phyloP scores from a whole-genome alignment of 2,113 vertebrate species.

The Apaloderma vittatum region DNA sequence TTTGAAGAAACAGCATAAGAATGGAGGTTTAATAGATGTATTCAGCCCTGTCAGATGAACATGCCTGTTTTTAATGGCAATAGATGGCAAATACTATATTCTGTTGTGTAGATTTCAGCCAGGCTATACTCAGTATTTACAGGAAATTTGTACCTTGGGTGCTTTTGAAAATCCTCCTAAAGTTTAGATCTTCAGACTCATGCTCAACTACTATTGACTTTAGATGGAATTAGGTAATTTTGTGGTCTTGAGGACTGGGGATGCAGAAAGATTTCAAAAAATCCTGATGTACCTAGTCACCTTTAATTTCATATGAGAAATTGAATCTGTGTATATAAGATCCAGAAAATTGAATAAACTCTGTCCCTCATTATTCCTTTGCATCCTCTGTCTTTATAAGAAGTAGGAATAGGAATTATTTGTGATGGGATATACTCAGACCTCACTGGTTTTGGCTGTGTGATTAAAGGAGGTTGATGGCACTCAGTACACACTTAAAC shows the following conservation, averaged over 20 bases:
- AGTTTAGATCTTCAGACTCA: background rate
- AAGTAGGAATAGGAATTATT: background rate
- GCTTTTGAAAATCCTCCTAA: background rate
- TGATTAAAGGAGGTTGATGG: background rate
- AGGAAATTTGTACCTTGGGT: background rate
- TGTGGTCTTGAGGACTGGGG: background rate
- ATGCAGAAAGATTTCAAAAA: background rate
- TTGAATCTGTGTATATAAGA: background rate
- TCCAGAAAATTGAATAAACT: background rate
- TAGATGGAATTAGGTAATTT: background rate
- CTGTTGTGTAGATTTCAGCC: background rate
- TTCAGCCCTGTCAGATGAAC: background rate
- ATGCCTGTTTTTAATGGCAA: accelerated
- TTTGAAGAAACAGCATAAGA: background rate
- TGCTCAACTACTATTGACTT: background rate
- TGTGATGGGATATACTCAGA: background rate
- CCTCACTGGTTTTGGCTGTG: background rate
- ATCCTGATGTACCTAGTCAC: background rate
- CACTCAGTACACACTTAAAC: background rate
- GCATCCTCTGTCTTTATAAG: background rate
- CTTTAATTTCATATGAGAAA: background rate
- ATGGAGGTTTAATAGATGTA: background rate
- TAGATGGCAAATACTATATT: background rate
- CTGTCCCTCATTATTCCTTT: background rate
- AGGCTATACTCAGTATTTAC: background rate